Conservation (phyloP, 2,113 vertebrate species). For the Brachyhypopomus occidentalis region DNA sequence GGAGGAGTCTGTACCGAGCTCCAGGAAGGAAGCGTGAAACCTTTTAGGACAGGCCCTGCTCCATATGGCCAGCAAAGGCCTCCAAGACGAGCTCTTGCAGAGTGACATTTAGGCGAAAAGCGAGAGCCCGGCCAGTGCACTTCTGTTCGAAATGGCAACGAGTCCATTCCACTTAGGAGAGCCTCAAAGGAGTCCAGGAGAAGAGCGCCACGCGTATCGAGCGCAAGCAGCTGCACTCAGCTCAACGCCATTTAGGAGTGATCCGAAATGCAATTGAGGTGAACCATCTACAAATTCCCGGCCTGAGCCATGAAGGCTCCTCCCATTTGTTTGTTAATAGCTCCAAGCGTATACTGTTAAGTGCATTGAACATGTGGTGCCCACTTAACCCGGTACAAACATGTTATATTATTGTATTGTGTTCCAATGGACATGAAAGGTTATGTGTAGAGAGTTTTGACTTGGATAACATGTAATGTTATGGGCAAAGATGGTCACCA, state of each 20-base stretch:
- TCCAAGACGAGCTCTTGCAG: conserved; percentile 52
- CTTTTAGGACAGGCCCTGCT: conserved; percentile 48
- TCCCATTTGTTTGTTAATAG: no score
- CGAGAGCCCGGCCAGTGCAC: conserved; percentile 49
- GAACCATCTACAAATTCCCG: no score
- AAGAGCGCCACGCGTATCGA: conserved; percentile 19
- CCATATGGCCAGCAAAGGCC: conserved; percentile 51
- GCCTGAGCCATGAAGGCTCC: not conserved
- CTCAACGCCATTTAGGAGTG: conserved; percentile 1
- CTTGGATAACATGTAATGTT: no score
- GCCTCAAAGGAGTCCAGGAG: conserved; percentile 17
- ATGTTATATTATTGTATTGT: no score
- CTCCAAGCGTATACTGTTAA: no score
- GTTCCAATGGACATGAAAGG: no score
- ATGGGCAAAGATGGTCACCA: not conserved
- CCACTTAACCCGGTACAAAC: no score
- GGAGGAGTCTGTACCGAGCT: conserved; percentile 46
- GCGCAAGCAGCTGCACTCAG: conserved; percentile 19
- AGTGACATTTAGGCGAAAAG: conserved; percentile 53
- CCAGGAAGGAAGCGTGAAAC: conserved; percentile 51
- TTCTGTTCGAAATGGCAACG: conserved; percentile 53
- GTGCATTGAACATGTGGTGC: no score
- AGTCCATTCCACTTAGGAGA: conserved; percentile 37
- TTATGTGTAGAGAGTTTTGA: no score
- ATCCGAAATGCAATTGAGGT: not conserved